A percentile compares a stretch with the other conserved stretches of the same genome.
phyloP scores from a whole-genome alignment of 2,888 invertebrate genomes.

The Hemaris fuciformis region DNA sequence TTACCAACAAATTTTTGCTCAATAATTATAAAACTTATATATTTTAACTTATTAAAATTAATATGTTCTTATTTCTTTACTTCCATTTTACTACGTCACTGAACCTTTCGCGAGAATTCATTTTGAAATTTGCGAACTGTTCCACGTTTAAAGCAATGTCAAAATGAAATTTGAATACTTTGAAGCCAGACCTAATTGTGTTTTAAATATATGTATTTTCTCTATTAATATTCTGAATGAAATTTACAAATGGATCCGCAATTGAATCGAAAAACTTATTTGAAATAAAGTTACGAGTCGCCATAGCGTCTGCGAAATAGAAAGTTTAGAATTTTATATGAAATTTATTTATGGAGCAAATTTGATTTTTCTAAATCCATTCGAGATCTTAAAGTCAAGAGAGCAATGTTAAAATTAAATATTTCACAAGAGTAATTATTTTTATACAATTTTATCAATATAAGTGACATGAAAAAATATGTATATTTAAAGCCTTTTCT shows the following conservation, averaged over 20 bases:
- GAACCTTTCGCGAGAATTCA: too few relatives aligned
- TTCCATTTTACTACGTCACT: too few relatives aligned
- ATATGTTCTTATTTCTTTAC: too few relatives aligned
- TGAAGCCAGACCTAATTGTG: background rate
- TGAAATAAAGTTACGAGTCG: background rate
- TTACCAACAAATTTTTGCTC: too few relatives aligned
- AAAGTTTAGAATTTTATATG: background rate
- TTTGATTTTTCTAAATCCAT: background rate
- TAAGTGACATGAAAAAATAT: background rate
- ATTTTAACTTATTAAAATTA: too few relatives aligned
- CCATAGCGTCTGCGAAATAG: background rate
- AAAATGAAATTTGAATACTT: conserved; percentile 7
- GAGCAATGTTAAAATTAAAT: background rate
- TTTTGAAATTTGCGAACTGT: background rate
- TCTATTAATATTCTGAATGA: background rate
- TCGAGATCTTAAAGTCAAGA: background rate
- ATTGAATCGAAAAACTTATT: background rate
- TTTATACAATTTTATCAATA: background rate
- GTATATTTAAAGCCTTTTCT: background rate
- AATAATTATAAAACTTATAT: too few relatives aligned
- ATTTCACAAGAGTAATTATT: background rate
- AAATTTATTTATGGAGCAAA: background rate
- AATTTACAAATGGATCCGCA: background rate
- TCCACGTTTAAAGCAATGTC: background rate
- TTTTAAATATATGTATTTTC: background rate